These are phyloP conservation scores for Bombus waltoni DNA, from an alignment of 1,140 invertebrate genomes.

Conservation along the genomic window DNA sequence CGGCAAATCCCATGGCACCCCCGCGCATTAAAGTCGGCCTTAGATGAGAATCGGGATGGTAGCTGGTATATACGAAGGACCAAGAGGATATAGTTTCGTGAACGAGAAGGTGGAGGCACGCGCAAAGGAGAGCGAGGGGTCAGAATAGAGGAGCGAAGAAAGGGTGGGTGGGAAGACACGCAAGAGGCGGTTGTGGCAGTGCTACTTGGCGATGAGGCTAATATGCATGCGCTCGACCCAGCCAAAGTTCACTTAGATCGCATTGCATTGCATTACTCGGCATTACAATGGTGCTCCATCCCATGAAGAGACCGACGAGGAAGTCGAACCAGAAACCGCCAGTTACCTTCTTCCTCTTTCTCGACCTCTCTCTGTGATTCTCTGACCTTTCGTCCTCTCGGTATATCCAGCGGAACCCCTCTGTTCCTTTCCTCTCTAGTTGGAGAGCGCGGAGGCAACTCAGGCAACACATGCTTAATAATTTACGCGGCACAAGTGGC, in stretches of 20 bases:
- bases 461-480: slow-evolving; percentile 74
- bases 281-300: slow-evolving; percentile 65
- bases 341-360: slow-evolving; percentile 17
- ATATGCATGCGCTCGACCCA: slow-evolving; percentile 71
- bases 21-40: slow-evolving; percentile 72
- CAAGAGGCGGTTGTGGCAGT: slow-evolving; percentile 53
- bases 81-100: slow-evolving; percentile 42
- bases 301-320: slow-evolving; percentile 7
- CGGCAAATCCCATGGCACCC: slow-evolving; percentile 72
- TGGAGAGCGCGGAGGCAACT: slow-evolving; percentile 43
- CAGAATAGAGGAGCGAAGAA: not conserved
- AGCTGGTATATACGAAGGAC: slow-evolving; percentile 42
- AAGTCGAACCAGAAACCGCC: slow-evolving; percentile 19
- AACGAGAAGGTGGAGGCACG: not conserved
- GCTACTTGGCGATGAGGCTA: slow-evolving; percentile 69
- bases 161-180: slow-evolving; percentile 34
- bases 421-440: slow-evolving; percentile 3
- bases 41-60: slow-evolving; percentile 60
- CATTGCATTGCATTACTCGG: slow-evolving; percentile 68
- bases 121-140: slow-evolving; percentile 35
- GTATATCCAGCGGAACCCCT: too few species aligned
- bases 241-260: slow-evolving; percentile 73
- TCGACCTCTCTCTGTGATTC: slow-evolving; percentile 29
- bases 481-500: slow-evolving; percentile 74
- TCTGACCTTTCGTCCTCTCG: slow-evolving; percentile 48